Evolutionary conservation across 2,113 vertebrate species (phyloP).

Genomic region (Polypterus bichir): DNA sequence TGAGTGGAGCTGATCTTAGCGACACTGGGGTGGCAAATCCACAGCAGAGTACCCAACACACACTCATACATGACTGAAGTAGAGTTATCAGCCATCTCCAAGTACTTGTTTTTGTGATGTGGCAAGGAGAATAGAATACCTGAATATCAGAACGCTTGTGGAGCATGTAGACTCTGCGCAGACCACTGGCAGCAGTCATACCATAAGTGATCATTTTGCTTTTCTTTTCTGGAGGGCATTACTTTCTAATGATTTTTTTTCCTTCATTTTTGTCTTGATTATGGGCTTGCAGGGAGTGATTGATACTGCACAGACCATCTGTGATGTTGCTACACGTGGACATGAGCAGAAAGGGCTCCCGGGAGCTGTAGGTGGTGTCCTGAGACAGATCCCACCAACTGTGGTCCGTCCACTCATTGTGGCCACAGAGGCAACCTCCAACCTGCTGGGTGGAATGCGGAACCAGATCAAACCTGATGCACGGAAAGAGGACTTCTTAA

Average conservation of each 20-base stretch:
- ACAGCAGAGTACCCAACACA: too few species aligned
- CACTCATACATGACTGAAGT: too few species aligned
- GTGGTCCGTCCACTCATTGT: conserved; percentile 80
- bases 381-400: conserved; percentile 81
- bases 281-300: conserved; percentile 59
- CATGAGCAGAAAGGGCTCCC: conserved; percentile 85
- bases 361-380: conserved; percentile 74
- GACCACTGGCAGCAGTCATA: too few species aligned
- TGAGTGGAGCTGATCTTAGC: too few species aligned
- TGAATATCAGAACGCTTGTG: too few species aligned
- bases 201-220: too few species aligned
- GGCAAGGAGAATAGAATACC: too few species aligned
- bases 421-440: conserved; percentile 79
- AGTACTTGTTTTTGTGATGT: too few species aligned
- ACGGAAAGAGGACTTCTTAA: conserved; percentile 52
- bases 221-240: too few species aligned
- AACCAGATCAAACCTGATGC: conserved; percentile 58
- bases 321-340: conserved; percentile 71
- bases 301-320: conserved; percentile 77
- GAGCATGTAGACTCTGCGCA: too few species aligned
- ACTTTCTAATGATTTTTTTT: neutral
- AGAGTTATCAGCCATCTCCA: too few species aligned
- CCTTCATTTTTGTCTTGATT: neutral
- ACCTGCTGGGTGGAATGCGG: conserved; percentile 75
- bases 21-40: too few species aligned